Base-by-base conservation (phyloP, 2,113 vertebrate species). In the Oncorhynchus masou region DNA sequence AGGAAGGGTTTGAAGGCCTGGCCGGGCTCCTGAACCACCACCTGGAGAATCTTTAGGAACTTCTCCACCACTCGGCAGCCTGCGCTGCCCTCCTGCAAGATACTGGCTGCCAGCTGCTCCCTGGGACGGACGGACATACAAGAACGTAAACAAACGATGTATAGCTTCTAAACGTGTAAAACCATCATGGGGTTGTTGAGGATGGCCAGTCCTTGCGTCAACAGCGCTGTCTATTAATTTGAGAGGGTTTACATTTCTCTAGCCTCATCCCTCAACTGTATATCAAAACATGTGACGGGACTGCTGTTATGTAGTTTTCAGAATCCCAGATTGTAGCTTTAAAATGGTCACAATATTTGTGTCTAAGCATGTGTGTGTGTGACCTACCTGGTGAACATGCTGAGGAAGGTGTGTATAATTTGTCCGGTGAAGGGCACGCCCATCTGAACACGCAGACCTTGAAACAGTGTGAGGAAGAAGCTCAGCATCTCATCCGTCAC, bases 351-450 rank as follows among this genome's bases (percentile, higher is more conserved):
- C 29, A 4, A 54, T 12, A 45, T 45, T 45, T 19, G 51, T 54
- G 51, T 19, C 39, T 45, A 54, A 54, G 51, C 9, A 2, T 45
- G 39, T 45, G 39, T 45, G 34, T 39, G 39, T 39, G 39, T 39
- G 39, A 19, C 51, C 51, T 91, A 99, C 98, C 98, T 98, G 88
- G 97, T 99, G 89, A 99, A 99, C 97, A 99, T 97, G 88, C 96
- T 97, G 79, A 99, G 95, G 89, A 99, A 99, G 69, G 97, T 99
- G 90, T 98, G 97, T 81, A 99, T 98, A 84, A 98, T 96, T 88
- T 99, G 98, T 83, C 97, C 98, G 0, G 98, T 99, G 91, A 99
- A 99, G 78, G 96, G 93, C 70, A 97, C 97, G 0, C 98, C 98
- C 97, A 99, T 99, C 91, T 99, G 97, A 29, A 99, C 98, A 88